Percentiles rank a stretch among this genome's conserved stretches.
These are phyloP conservation scores for Lycophotia porphyrea DNA, from an alignment of 2,888 invertebrate genomes.

Conservation along the genomic window DNA sequence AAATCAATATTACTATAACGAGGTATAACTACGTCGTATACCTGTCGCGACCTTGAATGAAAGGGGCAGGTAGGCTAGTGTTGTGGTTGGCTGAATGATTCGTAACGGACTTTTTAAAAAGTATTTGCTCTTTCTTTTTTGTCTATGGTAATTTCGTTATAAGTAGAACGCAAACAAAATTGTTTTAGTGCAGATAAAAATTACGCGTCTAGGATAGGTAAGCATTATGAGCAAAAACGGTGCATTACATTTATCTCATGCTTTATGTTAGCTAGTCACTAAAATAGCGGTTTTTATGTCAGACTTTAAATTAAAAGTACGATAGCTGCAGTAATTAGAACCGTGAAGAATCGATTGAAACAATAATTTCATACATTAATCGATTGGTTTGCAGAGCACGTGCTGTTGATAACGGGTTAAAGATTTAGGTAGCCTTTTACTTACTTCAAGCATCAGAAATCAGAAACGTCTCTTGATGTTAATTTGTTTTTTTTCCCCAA, in stretches of 20 bases:
- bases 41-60: slow-evolving; percentile 69
- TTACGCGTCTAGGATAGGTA: not conserved
- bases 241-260: not conserved
- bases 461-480: not conserved
- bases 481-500: not conserved
- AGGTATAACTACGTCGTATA: slow-evolving; percentile 58
- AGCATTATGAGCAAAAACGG: not conserved
- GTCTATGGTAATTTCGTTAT: slow-evolving; percentile 18
- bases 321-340: slow-evolving; percentile 22
- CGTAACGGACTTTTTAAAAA: slow-evolving; percentile 54
- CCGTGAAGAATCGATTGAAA: slow-evolving; percentile 43
- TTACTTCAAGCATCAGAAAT: not conserved
- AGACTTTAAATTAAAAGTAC: not conserved
- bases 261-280: not conserved
- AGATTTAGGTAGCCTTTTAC: not conserved
- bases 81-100: slow-evolving; percentile 39
- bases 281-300: not conserved
- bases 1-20: slow-evolving; percentile 47
- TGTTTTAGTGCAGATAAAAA: not conserved
- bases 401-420: slow-evolving; percentile 29
- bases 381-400: slow-evolving; percentile 38
- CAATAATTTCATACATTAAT: slow-evolving; percentile 51
- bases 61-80: slow-evolving; percentile 65
- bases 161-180: not conserved
- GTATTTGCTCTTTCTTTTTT: slow-evolving; percentile 17